Evolutionary conservation across 2,113 vertebrate genomes (phyloP).

Genomic region (Symphodus melops): DNA sequence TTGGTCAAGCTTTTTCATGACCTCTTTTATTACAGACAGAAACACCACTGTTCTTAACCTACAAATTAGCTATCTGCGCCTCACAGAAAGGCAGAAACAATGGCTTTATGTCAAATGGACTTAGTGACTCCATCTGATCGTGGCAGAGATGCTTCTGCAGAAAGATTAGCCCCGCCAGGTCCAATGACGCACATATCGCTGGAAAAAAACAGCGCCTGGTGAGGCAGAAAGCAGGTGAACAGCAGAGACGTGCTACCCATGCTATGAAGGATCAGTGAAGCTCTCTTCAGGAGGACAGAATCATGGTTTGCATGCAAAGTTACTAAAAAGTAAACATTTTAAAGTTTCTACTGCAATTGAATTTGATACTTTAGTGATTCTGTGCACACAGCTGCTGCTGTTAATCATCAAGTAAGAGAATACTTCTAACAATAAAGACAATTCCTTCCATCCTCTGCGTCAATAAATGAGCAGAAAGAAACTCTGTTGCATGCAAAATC

Average conservation of each 20-base stretch:
- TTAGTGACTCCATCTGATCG: slow-evolving; percentile 33
- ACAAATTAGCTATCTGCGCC: neutral
- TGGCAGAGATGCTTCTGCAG: slow-evolving; percentile 34
- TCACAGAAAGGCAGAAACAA: slow-evolving; percentile 22
- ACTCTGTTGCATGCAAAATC: neutral
- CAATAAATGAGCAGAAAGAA: slow-evolving; percentile 30
- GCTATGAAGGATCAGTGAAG: slow-evolving; percentile 23
- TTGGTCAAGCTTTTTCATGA: neutral
- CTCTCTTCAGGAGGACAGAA: neutral
- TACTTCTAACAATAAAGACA: neutral
- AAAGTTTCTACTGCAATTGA: neutral
- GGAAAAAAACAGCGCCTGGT: slow-evolving; percentile 25
- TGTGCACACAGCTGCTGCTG: neutral
- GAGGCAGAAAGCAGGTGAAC: slow-evolving; percentile 48
- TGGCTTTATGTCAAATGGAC: slow-evolving; percentile 12
- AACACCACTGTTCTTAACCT: neutral
- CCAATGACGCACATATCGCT: slow-evolving; percentile 67
- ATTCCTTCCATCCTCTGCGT: slow-evolving; percentile 40
- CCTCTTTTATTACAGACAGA: neutral
- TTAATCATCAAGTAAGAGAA: neutral
- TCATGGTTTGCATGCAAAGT: slow-evolving; percentile 14
- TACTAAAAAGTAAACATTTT: neutral
- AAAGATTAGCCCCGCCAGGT: slow-evolving; percentile 43
- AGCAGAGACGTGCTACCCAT: slow-evolving; percentile 41
- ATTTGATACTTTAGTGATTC: neutral